Evolutionary conservation across 30 jellyfish, hydroid and myxozoan species (phyloP).

Genomic region (Aurelia sp.): DNA sequence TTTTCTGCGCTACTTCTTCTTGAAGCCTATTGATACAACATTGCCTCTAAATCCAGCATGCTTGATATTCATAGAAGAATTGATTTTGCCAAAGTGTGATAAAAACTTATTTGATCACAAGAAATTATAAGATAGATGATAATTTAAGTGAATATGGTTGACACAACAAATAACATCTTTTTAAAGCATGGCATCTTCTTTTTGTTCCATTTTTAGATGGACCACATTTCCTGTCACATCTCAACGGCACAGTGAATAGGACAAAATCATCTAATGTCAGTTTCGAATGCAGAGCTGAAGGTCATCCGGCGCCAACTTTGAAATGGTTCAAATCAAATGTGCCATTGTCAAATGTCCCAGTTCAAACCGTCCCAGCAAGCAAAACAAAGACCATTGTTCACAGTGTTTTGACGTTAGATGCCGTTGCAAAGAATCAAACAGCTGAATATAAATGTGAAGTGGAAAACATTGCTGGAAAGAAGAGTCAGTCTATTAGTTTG

Average conservation of each 20-base stretch:
- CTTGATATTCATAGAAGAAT: too few relatives aligned
- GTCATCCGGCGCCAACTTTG: slow-evolving; percentile 66
- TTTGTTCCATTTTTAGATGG: slow-evolving; percentile 23
- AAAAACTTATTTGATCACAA: background rate
- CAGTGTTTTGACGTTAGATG: slow-evolving; percentile 36
- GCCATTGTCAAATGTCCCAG: slow-evolving; percentile 13
- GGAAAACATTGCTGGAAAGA: slow-evolving; percentile 51
- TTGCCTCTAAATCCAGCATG: too few relatives aligned
- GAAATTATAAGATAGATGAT: background rate
- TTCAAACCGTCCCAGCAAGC: background rate
- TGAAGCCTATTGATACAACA: too few relatives aligned
- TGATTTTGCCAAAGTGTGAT: too few relatives aligned
- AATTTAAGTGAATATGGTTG: background rate
- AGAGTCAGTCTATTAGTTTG: slow-evolving; percentile 28
- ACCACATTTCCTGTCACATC: slow-evolving; percentile 42
- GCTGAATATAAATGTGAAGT: slow-evolving; percentile 79
- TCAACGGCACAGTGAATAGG: slow-evolving; percentile 23
- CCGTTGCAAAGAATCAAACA: slow-evolving; percentile 42
- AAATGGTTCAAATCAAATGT: slow-evolving; percentile 45
- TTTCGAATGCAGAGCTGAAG: slow-evolving; percentile 59
- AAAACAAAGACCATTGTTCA: slow-evolving; percentile 47
- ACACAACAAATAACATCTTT: background rate
- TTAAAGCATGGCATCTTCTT: background rate
- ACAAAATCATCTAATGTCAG: slow-evolving; percentile 23
- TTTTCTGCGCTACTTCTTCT: too few relatives aligned